These are phyloP conservation scores for Nesospiza acunhae DNA, from an alignment of 2,113 vertebrate species.

Conservation along the genomic window DNA sequence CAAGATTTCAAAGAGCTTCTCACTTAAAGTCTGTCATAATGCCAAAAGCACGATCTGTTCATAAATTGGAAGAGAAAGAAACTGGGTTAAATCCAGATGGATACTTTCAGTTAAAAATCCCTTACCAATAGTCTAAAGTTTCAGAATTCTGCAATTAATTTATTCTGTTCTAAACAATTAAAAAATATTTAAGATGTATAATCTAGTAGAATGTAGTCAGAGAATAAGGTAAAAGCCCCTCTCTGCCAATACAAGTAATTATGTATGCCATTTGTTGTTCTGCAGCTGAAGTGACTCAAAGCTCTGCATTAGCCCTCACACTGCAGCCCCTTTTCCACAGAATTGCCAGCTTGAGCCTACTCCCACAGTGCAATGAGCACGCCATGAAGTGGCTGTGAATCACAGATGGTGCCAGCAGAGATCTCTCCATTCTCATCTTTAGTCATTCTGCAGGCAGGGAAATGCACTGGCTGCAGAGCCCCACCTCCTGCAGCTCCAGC, in stretches of 20 bases:
- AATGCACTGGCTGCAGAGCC: neutral
- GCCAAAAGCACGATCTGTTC: neutral
- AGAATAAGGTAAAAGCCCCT: neutral
- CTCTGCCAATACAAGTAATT: neutral
- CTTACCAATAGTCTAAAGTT: neutral
- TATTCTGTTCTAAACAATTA: neutral
- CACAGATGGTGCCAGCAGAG: constrained; percentile 61
- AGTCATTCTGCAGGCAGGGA: constrained; percentile 54
- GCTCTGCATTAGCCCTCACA: constrained; percentile 14
- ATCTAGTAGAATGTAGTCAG: neutral
- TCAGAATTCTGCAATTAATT: neutral
- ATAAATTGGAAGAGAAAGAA: neutral
- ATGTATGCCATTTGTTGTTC: neutral
- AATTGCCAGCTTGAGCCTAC: constrained; percentile 43
- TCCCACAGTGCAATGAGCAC: constrained; percentile 35
- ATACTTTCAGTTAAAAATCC: neutral
- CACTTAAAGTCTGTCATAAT: neutral
- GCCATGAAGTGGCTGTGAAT: constrained; percentile 55
- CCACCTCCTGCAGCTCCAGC: neutral
- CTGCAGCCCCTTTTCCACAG: neutral
- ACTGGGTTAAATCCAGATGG: neutral
- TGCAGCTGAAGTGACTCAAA: constrained; percentile 26
- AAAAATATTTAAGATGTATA: neutral
- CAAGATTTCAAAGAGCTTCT: neutral
- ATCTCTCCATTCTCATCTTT: constrained; percentile 29